A percentile compares a stretch with the other conserved stretches of the same genome.
Evolutionary conservation across 2,888 invertebrate genomes (phyloP).

Genomic region (Hoplodrina blanda): DNA sequence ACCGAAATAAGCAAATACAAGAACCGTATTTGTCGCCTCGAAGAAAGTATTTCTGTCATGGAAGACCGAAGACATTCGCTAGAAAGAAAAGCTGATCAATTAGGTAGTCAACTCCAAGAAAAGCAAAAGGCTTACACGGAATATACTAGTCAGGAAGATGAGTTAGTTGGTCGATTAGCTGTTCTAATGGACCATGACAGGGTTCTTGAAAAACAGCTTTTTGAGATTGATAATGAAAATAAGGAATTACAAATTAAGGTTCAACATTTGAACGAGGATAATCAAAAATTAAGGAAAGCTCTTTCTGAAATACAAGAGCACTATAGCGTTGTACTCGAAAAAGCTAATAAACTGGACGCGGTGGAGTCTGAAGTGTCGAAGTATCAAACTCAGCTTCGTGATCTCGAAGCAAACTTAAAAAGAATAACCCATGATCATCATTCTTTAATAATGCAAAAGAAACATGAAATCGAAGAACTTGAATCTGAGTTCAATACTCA

Average conservation of each 20-base stretch:
- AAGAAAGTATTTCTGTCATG: slow-evolving; percentile 92
- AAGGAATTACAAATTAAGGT: slow-evolving; percentile 89
- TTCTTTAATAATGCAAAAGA: slow-evolving; percentile 82
- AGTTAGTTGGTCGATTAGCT: slow-evolving; percentile 91
- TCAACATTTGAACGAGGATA: slow-evolving; percentile 87
- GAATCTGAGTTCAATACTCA: slow-evolving; percentile 87
- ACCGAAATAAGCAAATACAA: slow-evolving; percentile 92
- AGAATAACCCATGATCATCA: slow-evolving; percentile 80
- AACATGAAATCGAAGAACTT: slow-evolving; percentile 83
- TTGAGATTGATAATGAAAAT: slow-evolving; percentile 90
- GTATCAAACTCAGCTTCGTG: slow-evolving; percentile 80
- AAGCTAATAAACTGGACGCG: slow-evolving; percentile 77
- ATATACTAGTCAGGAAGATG: slow-evolving; percentile 91
- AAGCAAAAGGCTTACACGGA: slow-evolving; percentile 91
- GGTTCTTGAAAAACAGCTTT: slow-evolving; percentile 91
- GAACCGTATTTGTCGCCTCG: slow-evolving; percentile 91
- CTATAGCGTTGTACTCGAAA: slow-evolving; percentile 77
- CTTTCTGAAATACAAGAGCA: slow-evolving; percentile 84
- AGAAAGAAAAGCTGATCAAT: slow-evolving; percentile 91
- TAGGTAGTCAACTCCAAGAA: slow-evolving; percentile 91
- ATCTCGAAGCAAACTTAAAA: slow-evolving; percentile 85
- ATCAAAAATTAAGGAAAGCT: slow-evolving; percentile 85
- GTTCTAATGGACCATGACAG: slow-evolving; percentile 92
- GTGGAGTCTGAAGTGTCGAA: slow-evolving; percentile 77
- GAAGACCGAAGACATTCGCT: slow-evolving; percentile 91